Evolutionary conservation across 37 sponge, comb jelly and placozoan species (phyloP), one percentile per base, ranked within the genome.

Genomic region (Petrosia ficiformis): DNA sequence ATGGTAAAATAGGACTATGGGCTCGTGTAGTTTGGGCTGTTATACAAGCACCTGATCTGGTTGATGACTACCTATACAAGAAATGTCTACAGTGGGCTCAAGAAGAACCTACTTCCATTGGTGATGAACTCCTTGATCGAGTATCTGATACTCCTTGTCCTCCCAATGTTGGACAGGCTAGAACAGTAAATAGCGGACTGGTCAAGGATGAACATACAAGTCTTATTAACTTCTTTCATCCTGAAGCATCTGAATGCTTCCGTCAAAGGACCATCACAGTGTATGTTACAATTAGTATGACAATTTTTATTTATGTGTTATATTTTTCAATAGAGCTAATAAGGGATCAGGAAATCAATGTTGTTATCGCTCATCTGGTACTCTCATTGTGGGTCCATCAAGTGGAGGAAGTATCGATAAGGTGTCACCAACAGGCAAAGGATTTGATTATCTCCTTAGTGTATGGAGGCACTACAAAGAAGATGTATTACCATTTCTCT

Each of bases 161-260:
- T 1, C 77, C 77, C 21, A 77, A 44, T 29, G 33, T 65, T 39
- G 67, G 25, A 5, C 77, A 65, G 42, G 77, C 77, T 14, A 64
- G 54, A 65, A 31, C 65, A 31, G 38, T 63, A 11, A 77, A 77
- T 35, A 65, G 67, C 43, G 77, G 77, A 39, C 36, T 77, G 44
- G 4, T 67, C 4, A 31, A 65, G 34, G n/a, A n/a, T 61, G 6
- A 5, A 26, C 11, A 61, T 22, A 33, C 31, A 19, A 38, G n/a
- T 24, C 44, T 25, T 16, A 30, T 33, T 11, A 26, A 19, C 2
- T 77, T 57, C 34, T 42, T 33, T 36, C 67, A 67, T 77, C 68
- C 37, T 33, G 44, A 44, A 1, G 39, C 68, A 30, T n/a, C 2
- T 1, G 29, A n/a, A 24, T 77, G 78, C 56, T 77, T 48, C 28